Percentiles rank a stretch among this genome's conserved stretches.
Evolutionary conservation across 2,113 vertebrate species (phyloP).

Genomic region (Pampusana beccarii): DNA sequence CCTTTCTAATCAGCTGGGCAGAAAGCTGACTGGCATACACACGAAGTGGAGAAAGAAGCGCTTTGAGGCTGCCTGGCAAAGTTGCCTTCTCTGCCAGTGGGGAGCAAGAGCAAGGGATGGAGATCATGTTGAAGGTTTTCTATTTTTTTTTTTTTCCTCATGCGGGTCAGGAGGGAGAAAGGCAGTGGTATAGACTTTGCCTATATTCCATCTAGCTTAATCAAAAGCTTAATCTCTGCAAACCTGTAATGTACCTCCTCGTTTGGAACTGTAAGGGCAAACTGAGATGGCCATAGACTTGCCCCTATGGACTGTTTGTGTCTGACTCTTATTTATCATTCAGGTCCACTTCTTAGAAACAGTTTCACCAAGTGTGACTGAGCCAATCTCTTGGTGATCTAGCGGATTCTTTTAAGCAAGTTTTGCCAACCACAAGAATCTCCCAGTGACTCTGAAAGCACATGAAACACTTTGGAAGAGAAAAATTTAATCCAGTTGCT

Average conservation of each 20-base stretch:
- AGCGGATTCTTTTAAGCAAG: background rate
- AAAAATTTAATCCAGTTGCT: background rate
- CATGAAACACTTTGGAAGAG: background rate
- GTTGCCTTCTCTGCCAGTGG: background rate
- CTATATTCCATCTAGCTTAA: background rate
- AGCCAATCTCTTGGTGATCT: background rate
- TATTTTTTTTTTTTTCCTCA: background rate
- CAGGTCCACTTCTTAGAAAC: background rate
- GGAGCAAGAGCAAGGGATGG: background rate
- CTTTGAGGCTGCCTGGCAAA: background rate
- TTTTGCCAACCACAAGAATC: background rate
- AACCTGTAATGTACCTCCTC: background rate
- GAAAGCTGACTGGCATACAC: background rate
- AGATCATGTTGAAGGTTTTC: background rate
- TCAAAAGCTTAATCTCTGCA: background rate
- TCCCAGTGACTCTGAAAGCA: background rate
- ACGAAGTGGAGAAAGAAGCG: background rate
- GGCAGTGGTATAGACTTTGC: background rate
- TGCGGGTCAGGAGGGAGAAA: background rate
- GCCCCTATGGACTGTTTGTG: background rate
- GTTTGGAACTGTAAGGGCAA: background rate
- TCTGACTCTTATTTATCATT: background rate
- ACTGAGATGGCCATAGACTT: background rate
- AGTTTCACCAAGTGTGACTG: background rate
- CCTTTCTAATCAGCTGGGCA: background rate